Conservation (phyloP, 2,888 invertebrate genomes). For the Drosophila emarginata region DNA sequence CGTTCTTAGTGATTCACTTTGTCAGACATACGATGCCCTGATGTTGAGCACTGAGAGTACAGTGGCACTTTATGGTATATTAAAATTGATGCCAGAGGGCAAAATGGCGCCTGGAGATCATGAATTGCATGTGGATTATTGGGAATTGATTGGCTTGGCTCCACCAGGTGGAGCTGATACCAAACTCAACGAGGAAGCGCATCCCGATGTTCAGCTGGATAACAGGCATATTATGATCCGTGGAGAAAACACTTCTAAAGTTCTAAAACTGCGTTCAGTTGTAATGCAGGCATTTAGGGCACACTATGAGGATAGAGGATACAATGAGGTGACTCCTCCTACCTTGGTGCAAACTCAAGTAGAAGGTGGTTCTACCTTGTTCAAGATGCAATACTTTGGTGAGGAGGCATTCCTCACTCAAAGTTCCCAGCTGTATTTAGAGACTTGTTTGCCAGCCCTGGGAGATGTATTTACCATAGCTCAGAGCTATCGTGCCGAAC, state of each 20-base stretch:
- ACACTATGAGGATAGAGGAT: conserved; percentile 91
- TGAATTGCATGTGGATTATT: conserved; percentile 95
- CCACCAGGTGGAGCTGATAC: conserved; percentile 99
- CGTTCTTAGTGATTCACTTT: conserved; percentile 91
- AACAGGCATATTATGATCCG: conserved; percentile 99
- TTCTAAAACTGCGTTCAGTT: conserved; percentile 94
- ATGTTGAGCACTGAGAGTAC: conserved; percentile 95
- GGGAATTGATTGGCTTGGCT: conserved; percentile 94
- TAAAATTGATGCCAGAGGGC: conserved; percentile 94
- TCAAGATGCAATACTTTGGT: conserved; percentile 90
- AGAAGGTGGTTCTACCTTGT: conserved; percentile 99
- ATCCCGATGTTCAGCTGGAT: conserved; percentile 97
- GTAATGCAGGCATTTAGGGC: conserved; percentile 91
- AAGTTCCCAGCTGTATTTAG: conserved; percentile 98
- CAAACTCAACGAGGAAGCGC: conserved; percentile 97
- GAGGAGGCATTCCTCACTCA: conserved; percentile 97
- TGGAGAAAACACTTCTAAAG: conserved; percentile 98
- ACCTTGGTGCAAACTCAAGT: conserved; percentile 99
- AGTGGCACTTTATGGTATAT: conserved; percentile 90
- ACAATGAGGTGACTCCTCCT: conserved; percentile 97
- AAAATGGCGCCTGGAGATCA: conserved; percentile 93
- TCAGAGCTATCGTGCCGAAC: conserved; percentile 98
- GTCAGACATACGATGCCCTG: conserved; percentile 95
- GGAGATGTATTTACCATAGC: conserved; percentile 99
- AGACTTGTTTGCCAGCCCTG: conserved; percentile 96